These are phyloP conservation scores for Gryon sp. DNA, from an alignment of 1,140 invertebrate species.

Conservation along the genomic window DNA sequence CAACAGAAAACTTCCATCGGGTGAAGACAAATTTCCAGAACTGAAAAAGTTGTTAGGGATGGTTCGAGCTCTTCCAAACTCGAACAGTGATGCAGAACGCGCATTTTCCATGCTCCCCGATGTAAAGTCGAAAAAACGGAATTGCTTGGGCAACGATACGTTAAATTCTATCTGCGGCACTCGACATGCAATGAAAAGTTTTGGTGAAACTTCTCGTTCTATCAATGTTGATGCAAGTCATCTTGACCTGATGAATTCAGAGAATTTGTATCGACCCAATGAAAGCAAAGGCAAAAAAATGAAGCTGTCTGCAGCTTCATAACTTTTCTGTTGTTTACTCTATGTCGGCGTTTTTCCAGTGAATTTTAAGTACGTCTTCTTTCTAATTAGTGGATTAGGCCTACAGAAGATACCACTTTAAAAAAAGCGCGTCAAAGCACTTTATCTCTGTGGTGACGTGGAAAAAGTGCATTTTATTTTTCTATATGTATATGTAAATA, in stretches of 20 bases:
- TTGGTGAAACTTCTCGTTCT: not conserved
- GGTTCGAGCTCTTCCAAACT: too few relatives aligned
- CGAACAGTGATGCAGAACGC: too few relatives aligned
- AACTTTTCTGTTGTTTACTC: not conserved
- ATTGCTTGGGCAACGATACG: not conserved
- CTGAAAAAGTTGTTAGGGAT: too few relatives aligned
- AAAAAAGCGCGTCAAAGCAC: conserved; percentile 4
- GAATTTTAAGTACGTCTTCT: too few relatives aligned
- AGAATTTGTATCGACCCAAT: not conserved
- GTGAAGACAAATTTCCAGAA: too few relatives aligned
- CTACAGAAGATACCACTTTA: not conserved
- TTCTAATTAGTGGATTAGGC: conserved; percentile 5
- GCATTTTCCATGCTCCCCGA: too few relatives aligned
- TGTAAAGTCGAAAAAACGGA: conserved; percentile 21
- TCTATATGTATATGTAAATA: too few relatives aligned
- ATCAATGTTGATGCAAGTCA: not conserved
- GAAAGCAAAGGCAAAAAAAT: not conserved
- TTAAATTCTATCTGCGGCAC: conserved; percentile 23
- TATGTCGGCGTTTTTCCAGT: too few relatives aligned
- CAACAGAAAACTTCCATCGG: too few relatives aligned
- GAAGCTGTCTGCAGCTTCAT: not conserved
- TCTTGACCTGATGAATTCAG: not conserved
- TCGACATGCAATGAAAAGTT: not conserved
- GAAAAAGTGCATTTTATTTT: too few relatives aligned
- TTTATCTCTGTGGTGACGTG: too few relatives aligned